Evolutionary conservation across 2,113 vertebrate genomes (phyloP).

Genomic region (Nycticebus coucang): DNA sequence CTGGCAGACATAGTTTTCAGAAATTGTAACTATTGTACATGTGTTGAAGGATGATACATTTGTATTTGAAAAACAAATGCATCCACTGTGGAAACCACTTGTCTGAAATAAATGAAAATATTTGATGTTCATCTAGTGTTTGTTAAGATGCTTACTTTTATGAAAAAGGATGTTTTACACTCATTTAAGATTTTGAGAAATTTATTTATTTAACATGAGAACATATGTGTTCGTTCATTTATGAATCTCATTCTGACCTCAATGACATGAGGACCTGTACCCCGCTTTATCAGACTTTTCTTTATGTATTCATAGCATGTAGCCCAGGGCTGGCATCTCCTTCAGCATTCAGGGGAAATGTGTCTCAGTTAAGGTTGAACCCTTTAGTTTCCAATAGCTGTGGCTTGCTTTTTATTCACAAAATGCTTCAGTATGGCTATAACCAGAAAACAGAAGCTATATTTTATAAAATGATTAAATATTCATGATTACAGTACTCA

Average conservation of each 20-base stretch:
- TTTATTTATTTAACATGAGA: background rate
- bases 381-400: constrained; percentile 55
- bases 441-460: background rate
- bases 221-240: background rate
- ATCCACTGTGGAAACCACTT: background rate
- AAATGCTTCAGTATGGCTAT: constrained; percentile 55
- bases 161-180: background rate
- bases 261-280: background rate
- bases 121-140: background rate
- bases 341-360: background rate
- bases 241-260: background rate
- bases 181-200: background rate
- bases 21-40: background rate
- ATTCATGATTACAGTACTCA: background rate
- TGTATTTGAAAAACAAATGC: constrained; percentile 17
- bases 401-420: constrained; percentile 9
- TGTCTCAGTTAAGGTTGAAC: background rate
- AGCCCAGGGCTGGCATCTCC: background rate
- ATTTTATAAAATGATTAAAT: background rate
- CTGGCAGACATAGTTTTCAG: background rate
- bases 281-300: background rate
- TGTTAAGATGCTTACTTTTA: background rate
- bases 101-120: background rate
- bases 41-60: background rate
- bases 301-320: background rate